These are phyloP conservation scores for Ceuthmochares aereus DNA, from an alignment of 2,113 vertebrate genomes.

Conservation along the genomic window DNA sequence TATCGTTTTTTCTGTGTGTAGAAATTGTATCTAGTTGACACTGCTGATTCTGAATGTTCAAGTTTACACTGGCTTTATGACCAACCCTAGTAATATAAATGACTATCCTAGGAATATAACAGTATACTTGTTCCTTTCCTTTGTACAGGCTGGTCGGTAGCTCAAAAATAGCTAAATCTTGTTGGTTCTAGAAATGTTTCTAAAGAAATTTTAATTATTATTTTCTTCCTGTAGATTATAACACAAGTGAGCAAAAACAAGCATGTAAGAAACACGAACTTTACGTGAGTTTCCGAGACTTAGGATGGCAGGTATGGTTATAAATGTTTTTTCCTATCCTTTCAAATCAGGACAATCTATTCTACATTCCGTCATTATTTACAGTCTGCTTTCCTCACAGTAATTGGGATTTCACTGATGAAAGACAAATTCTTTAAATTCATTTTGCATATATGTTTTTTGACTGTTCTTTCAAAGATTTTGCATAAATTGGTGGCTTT, in stretches of 20 bases:
- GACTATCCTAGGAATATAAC: neutral
- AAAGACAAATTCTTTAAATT: neutral
- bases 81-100: neutral
- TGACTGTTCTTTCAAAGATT: neutral
- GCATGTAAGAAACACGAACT: constrained; percentile 99
- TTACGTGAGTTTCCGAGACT: constrained; percentile 96
- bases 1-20: neutral
- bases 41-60: neutral
- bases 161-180: neutral
- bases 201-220: neutral
- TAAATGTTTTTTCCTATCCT: neutral
- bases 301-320: constrained; percentile 94
- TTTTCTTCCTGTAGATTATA: constrained; percentile 85
- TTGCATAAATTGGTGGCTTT: neutral
- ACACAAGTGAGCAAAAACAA: constrained; percentile 96
- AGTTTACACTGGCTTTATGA: neutral
- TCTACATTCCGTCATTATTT: neutral
- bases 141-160: neutral
- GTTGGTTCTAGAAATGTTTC: neutral
- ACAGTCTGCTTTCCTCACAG: neutral
- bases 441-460: neutral
- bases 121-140: neutral
- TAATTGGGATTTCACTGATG: neutral
- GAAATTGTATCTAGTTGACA: neutral
- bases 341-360: neutral